Conservation (phyloP, 2,888 invertebrate species). For the Brenthis ino region DNA sequence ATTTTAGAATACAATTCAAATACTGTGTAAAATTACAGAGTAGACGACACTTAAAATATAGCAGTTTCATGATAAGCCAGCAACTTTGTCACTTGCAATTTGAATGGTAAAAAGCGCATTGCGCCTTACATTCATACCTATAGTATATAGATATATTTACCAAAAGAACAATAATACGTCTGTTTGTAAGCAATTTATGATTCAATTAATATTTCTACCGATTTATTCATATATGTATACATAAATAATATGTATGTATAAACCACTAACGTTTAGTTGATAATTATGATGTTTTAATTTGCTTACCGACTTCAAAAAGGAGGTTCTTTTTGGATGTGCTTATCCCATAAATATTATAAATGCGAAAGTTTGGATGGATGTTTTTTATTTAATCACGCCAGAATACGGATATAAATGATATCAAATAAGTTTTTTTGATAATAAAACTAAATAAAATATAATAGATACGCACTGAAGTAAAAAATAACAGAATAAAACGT, state of each 20-base stretch:
- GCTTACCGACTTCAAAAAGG: too few relatives aligned
- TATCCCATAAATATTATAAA: too few relatives aligned
- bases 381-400: too few relatives aligned
- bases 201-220: neutral
- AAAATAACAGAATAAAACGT: too few relatives aligned
- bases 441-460: too few relatives aligned
- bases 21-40: conserved; percentile 6
- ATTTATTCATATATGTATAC: neutral
- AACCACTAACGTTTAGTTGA: too few relatives aligned
- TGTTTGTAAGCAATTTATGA: neutral
- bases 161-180: neutral
- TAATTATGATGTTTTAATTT: too few relatives aligned
- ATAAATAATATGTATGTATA: neutral
- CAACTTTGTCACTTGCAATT: conserved; percentile 37
- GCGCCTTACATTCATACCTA: conserved; percentile 29
- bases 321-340: too few relatives aligned
- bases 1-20: conserved; percentile 4
- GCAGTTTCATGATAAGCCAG: conserved; percentile 27
- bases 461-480: too few relatives aligned
- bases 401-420: too few relatives aligned
- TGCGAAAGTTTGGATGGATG: too few relatives aligned
- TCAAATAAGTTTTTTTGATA: too few relatives aligned
- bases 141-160: neutral
- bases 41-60: conserved; percentile 10
- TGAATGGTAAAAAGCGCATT: conserved; percentile 38